Percentiles rank a stretch among this genome's conserved stretches.
phyloP scores from a whole-genome alignment of 2,888 invertebrate genomes.

The Pseudococcus jackbeardsleyi region DNA sequence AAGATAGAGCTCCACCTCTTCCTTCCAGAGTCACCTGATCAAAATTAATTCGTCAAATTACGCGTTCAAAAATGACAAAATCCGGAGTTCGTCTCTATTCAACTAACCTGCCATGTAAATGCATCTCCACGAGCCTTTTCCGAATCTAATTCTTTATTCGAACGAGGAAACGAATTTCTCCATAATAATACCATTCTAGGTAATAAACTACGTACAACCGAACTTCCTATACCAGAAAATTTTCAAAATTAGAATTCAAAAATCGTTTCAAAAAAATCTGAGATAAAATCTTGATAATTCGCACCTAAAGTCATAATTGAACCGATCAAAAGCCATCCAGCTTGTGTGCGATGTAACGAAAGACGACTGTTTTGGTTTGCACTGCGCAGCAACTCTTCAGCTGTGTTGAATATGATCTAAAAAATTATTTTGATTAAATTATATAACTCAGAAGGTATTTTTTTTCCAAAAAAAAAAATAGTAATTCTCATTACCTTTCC shows the following conservation, averaged over 20 bases:
- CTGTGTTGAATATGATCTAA: constrained; percentile 90
- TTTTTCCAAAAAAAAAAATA: neutral
- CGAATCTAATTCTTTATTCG: constrained; percentile 95
- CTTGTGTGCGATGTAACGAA: constrained; percentile 94
- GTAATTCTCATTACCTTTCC: constrained; percentile 80
- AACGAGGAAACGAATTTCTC: constrained; percentile 98
- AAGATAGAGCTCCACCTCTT: constrained; percentile 94
- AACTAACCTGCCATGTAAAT: constrained; percentile 95
- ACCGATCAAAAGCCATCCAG: constrained; percentile 97
- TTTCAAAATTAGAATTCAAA: neutral
- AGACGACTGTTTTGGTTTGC: constrained; percentile 97
- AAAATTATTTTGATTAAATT: neutral
- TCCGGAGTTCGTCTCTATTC: too few relatives aligned
- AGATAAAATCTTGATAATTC: constrained; percentile 62
- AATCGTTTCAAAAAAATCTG: neutral
- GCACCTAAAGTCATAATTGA: constrained; percentile 94
- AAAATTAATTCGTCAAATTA: constrained; percentile 22
- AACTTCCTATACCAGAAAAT: constrained; percentile 76
- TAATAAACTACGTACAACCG: constrained; percentile 91
- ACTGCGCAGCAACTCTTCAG: constrained; percentile 94
- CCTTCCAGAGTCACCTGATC: constrained; percentile 90
- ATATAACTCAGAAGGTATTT: neutral
- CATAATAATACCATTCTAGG: constrained; percentile 95
- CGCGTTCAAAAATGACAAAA: constrained; percentile 1
- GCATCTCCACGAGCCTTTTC: constrained; percentile 97